Conservation (phyloP, 30 jellyfish, hydroid and myxozoan species). For the Sanderia malayensis region DNA sequence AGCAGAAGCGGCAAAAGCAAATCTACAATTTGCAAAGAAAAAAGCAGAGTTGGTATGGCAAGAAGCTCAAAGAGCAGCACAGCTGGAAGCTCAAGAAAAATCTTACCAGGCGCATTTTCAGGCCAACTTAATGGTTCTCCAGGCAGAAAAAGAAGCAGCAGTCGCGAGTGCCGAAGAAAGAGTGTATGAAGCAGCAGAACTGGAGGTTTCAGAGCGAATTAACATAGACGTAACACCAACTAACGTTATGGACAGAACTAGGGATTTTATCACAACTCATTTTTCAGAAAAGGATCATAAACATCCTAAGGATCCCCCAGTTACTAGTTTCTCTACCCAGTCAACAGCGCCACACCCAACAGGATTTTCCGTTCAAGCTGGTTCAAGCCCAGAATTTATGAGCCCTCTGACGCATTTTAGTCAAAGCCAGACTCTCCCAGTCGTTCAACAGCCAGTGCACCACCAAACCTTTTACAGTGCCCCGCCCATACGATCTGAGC, state of each 20-base stretch:
- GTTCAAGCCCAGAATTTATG: not conserved
- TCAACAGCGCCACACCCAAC: constrained; percentile 2
- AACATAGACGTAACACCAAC: constrained; percentile 7
- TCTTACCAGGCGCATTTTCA: not conserved
- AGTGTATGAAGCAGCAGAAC: constrained; percentile 24
- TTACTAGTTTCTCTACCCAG: not conserved
- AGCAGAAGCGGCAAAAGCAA: constrained; percentile 27
- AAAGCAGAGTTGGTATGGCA: constrained; percentile 10
- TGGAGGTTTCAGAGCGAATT: not conserved
- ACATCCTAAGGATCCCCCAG: not conserved
- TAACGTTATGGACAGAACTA: constrained; percentile 4
- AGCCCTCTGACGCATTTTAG: not conserved
- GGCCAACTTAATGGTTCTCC: constrained; percentile 15
- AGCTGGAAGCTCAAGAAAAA: constrained; percentile 16
- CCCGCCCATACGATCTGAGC: constrained; percentile 1
- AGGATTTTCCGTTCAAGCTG: not conserved
- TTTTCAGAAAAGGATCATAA: not conserved
- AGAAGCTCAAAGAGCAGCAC: constrained; percentile 17
- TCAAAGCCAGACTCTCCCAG: not conserved
- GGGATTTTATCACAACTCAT: not conserved
- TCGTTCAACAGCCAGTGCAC: not conserved
- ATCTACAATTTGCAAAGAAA: constrained; percentile 15
- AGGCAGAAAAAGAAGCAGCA: constrained; percentile 38
- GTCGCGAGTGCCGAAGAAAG: constrained; percentile 18
- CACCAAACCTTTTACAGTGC: constrained; percentile 2